Evolutionary conservation across 1,140 invertebrate species (phyloP).

Genomic region (Brachionus sp.): DNA sequence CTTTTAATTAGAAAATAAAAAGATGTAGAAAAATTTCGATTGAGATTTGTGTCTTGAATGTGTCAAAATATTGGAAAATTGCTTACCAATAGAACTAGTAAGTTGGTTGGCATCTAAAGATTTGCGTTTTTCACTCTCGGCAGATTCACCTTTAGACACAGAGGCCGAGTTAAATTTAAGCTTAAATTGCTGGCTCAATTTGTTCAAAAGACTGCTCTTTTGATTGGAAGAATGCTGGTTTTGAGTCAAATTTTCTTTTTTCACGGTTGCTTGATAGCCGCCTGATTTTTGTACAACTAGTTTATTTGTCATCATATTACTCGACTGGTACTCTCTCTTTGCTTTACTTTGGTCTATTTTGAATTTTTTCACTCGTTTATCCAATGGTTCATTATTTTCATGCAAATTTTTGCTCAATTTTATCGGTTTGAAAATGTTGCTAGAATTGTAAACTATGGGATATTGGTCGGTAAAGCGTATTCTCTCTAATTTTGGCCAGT

Average conservation of each 20-base stretch:
- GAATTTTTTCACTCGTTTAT: neutral
- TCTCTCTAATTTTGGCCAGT: neutral
- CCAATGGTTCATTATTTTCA: neutral
- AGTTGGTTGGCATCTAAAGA: neutral
- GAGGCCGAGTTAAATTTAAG: constrained; percentile 4
- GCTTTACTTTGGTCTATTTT: neutral
- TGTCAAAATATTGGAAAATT: neutral
- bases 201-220: constrained; percentile 13
- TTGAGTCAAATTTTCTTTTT: neutral
- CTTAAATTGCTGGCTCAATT: constrained; percentile 11
- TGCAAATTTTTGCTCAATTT: neutral
- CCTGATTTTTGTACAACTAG: neutral
- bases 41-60: neutral
- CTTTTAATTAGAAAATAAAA: neutral
- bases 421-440: neutral
- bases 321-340: neutral
- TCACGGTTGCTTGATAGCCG: neutral
- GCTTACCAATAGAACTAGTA: neutral
- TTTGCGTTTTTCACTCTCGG: neutral
- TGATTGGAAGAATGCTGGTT: neutral
- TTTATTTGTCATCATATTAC: constrained; percentile 13
- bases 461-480: neutral
- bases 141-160: neutral
- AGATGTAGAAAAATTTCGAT: neutral
- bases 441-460: neutral